Evolutionary conservation across 1,140 invertebrate genomes (phyloP), one percentile per base, ranked within the genome.

Genomic region (Prorops nasuta): DNA sequence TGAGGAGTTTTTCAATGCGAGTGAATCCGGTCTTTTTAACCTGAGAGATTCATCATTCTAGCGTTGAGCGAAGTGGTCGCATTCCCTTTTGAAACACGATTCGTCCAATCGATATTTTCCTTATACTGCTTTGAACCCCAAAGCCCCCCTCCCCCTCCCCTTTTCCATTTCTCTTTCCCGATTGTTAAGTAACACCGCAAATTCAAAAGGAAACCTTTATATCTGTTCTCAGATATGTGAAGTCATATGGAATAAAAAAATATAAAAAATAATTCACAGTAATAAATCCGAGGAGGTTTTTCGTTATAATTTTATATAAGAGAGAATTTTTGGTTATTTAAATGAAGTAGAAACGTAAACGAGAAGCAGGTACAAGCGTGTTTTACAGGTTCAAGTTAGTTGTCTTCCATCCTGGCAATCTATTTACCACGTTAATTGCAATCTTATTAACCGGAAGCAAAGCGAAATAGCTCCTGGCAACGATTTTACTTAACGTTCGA

Each of bases 341-440:
- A n/a, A n/a, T n/a, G n/a, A n/a, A n/a, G n/a, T n/a, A n/a, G n/a
- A n/a, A n/a, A n/a, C n/a, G n/a, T n/a, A n/a, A n/a, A n/a, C n/a
- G n/a, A n/a, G n/a, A n/a, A n/a, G n/a, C n/a, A n/a, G n/a, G n/a
- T n/a, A n/a, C n/a, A n/a, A n/a, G n/a, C n/a, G n/a, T n/a, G n/a
- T n/a, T n/a, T n/a, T n/a, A n/a, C n/a, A n/a, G n/a, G n/a, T n/a
- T n/a, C n/a, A n/a, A n/a, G n/a, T n/a, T n/a, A n/a, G n/a, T 35
- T n/a, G 14, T 35, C 7, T 15, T n/a, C 39, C 41, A 39, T 49
- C 38, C n/a, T 44, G 35, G 46, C 39, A 51, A 58, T 60, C 51
- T 56, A 55, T 64, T 55, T 60, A 56, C 31, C 51, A 15, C 24
- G 47, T 58, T 60, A 60, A 64, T 60, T 58, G 44, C 35, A 64